phyloP scores from a whole-genome alignment of 2,113 vertebrate genomes.

The Carassius gibelio region DNA sequence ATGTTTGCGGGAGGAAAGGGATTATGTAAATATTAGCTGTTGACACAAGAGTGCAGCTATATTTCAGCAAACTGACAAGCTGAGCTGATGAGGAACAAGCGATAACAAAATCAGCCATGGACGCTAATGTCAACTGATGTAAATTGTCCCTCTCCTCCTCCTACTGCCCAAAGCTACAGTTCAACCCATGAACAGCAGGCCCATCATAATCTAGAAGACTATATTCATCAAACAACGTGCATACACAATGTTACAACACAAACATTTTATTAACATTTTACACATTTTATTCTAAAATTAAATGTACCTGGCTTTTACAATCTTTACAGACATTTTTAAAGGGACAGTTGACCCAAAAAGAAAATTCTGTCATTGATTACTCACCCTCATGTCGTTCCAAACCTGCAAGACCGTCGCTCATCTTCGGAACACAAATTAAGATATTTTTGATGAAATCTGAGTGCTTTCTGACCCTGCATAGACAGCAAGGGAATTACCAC shows the following conservation, averaged over 20 bases:
- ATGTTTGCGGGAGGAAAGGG: slow-evolving; percentile 58
- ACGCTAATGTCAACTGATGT: slow-evolving; percentile 53
- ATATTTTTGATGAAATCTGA: too few species aligned
- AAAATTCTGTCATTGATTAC: too few species aligned
- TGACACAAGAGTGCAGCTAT: slow-evolving; percentile 73
- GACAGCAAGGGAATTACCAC: too few species aligned
- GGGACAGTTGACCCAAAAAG: too few species aligned
- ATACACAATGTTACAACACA: not conserved
- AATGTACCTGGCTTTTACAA: too few species aligned
- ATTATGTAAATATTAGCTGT: slow-evolving; percentile 76
- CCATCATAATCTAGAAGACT: slow-evolving; percentile 19
- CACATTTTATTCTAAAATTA: too few species aligned
- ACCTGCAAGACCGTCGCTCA: too few species aligned
- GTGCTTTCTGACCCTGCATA: too few species aligned
- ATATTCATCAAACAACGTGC: not conserved
- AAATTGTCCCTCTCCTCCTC: slow-evolving; percentile 42
- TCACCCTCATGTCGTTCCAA: too few species aligned
- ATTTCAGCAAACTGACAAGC: slow-evolving; percentile 55
- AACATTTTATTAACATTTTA: too few species aligned
- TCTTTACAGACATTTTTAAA: too few species aligned
- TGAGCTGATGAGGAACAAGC: slow-evolving; percentile 55
- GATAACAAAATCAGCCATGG: slow-evolving; percentile 56
- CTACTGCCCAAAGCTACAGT: slow-evolving; percentile 46
- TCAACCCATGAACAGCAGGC: slow-evolving; percentile 26
- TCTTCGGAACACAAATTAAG: too few species aligned